Conservation (phyloP, 1,140 invertebrate species). For the Brachionus sp. region DNA sequence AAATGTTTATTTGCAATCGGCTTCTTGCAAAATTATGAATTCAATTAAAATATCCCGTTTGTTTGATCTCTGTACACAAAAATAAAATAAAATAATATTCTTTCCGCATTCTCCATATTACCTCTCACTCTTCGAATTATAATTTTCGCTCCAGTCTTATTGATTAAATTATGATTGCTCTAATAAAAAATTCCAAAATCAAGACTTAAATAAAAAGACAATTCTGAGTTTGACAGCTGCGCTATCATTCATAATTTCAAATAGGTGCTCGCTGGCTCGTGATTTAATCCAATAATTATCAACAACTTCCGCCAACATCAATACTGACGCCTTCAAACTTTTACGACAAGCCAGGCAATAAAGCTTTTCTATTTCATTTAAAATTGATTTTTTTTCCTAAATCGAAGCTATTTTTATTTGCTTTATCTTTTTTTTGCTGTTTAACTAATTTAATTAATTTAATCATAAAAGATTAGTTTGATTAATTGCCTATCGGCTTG, state of each 20-base stretch:
- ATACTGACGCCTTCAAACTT: background rate
- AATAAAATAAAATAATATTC: background rate
- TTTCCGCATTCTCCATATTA: conserved; percentile 42
- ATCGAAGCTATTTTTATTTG: background rate
- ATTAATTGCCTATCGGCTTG: background rate
- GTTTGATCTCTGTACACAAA: conserved; percentile 12
- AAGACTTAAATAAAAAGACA: background rate
- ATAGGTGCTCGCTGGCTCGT: background rate
- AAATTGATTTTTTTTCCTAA: background rate
- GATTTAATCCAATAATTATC: background rate
- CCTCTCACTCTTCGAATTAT: background rate
- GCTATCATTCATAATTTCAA: background rate
- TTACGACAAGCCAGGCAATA: background rate
- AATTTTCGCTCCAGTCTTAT: background rate
- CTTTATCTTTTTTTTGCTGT: background rate
- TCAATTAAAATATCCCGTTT: background rate
- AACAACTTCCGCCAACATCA: background rate
- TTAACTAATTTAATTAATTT: background rate
- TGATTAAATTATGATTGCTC: conserved; percentile 1
- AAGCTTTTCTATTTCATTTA: background rate
- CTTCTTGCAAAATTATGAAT: conserved; percentile 13
- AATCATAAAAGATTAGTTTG: background rate
- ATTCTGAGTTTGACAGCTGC: background rate
- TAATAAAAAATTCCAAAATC: background rate
- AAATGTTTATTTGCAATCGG: background rate